Percentiles rank a stretch among this genome's conserved stretches.
Conservation (phyloP, 1,140 invertebrate species). For the Plutomurus gul region DNA sequence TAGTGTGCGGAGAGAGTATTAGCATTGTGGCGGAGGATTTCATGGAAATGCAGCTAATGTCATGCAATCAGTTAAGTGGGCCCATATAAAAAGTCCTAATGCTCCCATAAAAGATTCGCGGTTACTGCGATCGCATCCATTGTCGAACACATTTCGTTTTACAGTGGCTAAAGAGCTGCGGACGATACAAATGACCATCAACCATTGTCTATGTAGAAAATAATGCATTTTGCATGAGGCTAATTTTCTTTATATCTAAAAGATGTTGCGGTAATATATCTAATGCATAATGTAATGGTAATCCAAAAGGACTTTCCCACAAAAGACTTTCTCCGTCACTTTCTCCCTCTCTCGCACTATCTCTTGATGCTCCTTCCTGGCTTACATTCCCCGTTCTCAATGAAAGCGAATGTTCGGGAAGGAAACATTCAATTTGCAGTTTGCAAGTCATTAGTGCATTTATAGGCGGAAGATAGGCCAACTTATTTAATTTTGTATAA, state of each 20-base stretch:
- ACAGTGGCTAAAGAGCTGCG: conserved; percentile 11
- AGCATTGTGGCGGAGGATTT: not conserved
- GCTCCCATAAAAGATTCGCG: conserved; percentile 12
- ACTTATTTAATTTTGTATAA: conserved; percentile 30
- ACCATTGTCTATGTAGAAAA: conserved; percentile 24
- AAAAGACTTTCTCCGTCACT: not conserved
- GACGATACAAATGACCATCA: conserved; percentile 24
- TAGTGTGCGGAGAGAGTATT: not conserved
- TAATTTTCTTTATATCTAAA: conserved; percentile 29
- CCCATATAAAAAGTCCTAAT: conserved; percentile 18
- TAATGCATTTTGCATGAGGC: conserved; percentile 26
- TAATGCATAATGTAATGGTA: conserved; percentile 30
- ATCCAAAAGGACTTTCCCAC: conserved; percentile 20
- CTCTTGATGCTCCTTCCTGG: too few relatives aligned
- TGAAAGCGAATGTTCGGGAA: conserved; percentile 18
- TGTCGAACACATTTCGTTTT: conserved; percentile 29
- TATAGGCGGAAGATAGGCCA: conserved; percentile 12
- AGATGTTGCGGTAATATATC: conserved; percentile 24
- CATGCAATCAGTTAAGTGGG: conserved; percentile 21
- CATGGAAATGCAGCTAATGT: conserved; percentile 15
- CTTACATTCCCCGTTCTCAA: too few relatives aligned
- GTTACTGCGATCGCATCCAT: conserved; percentile 2
- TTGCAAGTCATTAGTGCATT: conserved; percentile 29
- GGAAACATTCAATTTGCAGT: conserved; percentile 29
- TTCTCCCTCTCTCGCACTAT: not conserved